phyloP scores from a whole-genome alignment of 1,140 invertebrate species.

The Reticulitermes speratus region DNA sequence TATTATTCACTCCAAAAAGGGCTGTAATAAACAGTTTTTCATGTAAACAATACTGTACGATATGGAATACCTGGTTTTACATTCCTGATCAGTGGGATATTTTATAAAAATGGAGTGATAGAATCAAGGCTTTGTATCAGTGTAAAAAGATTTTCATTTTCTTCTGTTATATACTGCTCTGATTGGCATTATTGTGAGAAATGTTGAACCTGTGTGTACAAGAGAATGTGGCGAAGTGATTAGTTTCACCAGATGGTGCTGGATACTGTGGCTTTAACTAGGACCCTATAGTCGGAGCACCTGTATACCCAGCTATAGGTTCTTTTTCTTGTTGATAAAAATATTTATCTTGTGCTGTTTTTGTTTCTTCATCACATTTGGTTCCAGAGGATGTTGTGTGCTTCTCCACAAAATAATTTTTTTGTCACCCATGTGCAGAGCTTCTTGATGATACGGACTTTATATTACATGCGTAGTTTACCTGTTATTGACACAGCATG shows the following conservation, averaged over 20 bases:
- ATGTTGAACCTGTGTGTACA: background rate
- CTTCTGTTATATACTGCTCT: background rate
- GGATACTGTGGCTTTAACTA: background rate
- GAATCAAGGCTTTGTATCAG: background rate
- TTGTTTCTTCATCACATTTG: background rate
- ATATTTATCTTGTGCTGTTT: background rate
- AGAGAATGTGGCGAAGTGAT: background rate
- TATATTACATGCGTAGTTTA: background rate
- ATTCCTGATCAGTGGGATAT: background rate
- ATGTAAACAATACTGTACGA: slow-evolving; percentile 23
- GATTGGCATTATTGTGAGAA: background rate
- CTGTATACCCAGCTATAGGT: background rate
- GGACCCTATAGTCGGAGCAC: background rate
- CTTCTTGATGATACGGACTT: background rate
- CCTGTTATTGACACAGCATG: background rate
- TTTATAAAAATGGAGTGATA: slow-evolving; percentile 17
- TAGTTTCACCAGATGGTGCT: background rate
- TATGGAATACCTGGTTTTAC: slow-evolving; percentile 18
- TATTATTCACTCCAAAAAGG: slow-evolving; percentile 14
- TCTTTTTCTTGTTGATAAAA: background rate
- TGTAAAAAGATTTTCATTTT: background rate
- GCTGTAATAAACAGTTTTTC: slow-evolving; percentile 30
- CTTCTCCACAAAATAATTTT: background rate
- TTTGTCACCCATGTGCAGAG: background rate
- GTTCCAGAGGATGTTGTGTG: slow-evolving; percentile 6